Percentiles rank a stretch among this genome's conserved stretches.
These are phyloP conservation scores for Drosophila mimica DNA, from an alignment of 2,888 invertebrate genomes.

Conservation along the genomic window DNA sequence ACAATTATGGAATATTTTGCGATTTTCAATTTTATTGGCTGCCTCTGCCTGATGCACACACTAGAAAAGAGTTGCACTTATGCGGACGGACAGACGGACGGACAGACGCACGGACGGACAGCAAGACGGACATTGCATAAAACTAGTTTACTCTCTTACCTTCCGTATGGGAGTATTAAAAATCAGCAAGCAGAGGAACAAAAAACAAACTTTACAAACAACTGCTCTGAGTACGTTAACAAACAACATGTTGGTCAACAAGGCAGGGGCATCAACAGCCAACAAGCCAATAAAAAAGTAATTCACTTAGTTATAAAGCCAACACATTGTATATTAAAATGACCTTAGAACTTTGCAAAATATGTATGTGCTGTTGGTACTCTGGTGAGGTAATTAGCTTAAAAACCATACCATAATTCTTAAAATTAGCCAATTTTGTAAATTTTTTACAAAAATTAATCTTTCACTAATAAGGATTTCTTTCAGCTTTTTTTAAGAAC, in stretches of 20 bases:
- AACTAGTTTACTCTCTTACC: background rate
- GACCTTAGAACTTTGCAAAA: background rate
- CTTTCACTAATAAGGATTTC: background rate
- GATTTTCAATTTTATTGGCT: background rate
- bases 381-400: background rate
- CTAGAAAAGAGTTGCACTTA: no score
- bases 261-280: background rate
- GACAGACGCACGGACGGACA: no score
- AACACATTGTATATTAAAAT: background rate
- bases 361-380: background rate
- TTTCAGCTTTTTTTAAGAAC: background rate
- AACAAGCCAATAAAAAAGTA: background rate
- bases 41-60: no score
- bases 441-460: background rate
- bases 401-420: no score
- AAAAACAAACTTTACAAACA: background rate
- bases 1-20: background rate
- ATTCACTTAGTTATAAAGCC: background rate
- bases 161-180: background rate
- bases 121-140: background rate
- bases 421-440: no score
- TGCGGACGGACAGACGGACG: no score
- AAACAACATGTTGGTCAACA: background rate
- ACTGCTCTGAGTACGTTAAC: background rate
- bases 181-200: background rate